A percentile compares a stretch with the other conserved stretches of the same genome.
phyloP scores from a whole-genome alignment of 2,888 invertebrate genomes.

The Leucophenga maculata region DNA sequence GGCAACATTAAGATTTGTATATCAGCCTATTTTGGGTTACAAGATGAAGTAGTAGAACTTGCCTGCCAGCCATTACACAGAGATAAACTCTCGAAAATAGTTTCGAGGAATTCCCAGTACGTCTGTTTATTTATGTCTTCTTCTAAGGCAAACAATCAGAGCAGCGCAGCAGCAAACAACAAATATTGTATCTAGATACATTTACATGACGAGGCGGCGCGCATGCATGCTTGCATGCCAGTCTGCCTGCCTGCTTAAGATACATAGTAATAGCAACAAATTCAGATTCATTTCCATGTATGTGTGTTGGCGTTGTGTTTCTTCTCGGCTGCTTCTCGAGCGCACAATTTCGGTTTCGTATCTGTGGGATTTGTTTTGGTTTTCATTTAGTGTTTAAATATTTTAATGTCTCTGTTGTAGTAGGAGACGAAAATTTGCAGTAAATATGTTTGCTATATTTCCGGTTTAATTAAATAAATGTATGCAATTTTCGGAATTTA shows the following conservation, averaged over 20 bases:
- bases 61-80: slow-evolving; percentile 11
- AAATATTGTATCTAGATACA: slow-evolving; percentile 17
- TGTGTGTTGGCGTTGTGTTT: neutral
- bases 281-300: neutral
- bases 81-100: slow-evolving; percentile 51
- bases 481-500: no score
- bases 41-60: neutral
- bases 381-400: slow-evolving; percentile 23
- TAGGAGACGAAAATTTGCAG: no score
- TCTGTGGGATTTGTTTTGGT: slow-evolving; percentile 22
- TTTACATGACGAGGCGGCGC: slow-evolving; percentile 13
- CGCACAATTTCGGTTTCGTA: neutral
- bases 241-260: slow-evolving; percentile 5
- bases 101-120: slow-evolving; percentile 59
- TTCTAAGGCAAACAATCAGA: slow-evolving; percentile 24
- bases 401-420: slow-evolving; percentile 14
- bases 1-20: slow-evolving; percentile 27
- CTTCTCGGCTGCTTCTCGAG: neutral
- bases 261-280: neutral
- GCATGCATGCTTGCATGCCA: slow-evolving; percentile 9
- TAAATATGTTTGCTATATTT: no score
- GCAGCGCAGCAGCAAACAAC: slow-evolving; percentile 10
- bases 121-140: slow-evolving; percentile 54
- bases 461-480: no score
- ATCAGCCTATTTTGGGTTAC: neutral